These are phyloP conservation scores for Acanthosepion pharaonis DNA, from an alignment of 2,888 invertebrate species.

Conservation along the genomic window DNA sequence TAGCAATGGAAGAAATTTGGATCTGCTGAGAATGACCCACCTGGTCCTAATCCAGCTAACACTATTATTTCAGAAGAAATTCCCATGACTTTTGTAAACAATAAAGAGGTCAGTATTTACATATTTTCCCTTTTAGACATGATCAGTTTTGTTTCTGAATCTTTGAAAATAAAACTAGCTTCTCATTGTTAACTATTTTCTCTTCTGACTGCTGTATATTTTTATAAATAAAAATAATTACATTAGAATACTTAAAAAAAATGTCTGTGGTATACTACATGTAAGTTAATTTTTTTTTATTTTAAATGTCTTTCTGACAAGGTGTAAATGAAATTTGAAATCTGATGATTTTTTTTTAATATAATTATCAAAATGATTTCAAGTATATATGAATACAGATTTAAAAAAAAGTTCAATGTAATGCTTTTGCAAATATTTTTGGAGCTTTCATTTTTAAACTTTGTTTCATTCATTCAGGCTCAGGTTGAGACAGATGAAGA, in stretches of 20 bases:
- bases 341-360: too few relatives aligned
- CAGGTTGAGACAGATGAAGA: slow-evolving; percentile 91
- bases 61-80: slow-evolving; percentile 97
- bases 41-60: slow-evolving; percentile 98
- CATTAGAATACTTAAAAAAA: too few relatives aligned
- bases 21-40: slow-evolving; percentile 89
- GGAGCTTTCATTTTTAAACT: too few relatives aligned
- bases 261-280: not conserved
- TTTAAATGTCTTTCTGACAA: too few relatives aligned
- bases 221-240: not conserved
- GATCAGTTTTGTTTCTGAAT: not conserved
- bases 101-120: slow-evolving; percentile 72
- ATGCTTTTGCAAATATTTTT: too few relatives aligned
- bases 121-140: not conserved
- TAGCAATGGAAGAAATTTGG: slow-evolving; percentile 95
- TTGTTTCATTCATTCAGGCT: slow-evolving; percentile 78
- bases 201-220: not conserved
- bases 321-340: too few relatives aligned
- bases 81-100: slow-evolving; percentile 83
- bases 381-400: too few relatives aligned
- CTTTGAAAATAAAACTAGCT: not conserved
- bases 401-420: too few relatives aligned
- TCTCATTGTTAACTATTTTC: not conserved
- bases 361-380: too few relatives aligned
- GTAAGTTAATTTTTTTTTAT: not conserved